Percentiles rank a stretch among this genome's conserved stretches.
These are phyloP conservation scores for Adelphocoris suturalis DNA, from an alignment of 2,888 invertebrate genomes.

Conservation along the genomic window DNA sequence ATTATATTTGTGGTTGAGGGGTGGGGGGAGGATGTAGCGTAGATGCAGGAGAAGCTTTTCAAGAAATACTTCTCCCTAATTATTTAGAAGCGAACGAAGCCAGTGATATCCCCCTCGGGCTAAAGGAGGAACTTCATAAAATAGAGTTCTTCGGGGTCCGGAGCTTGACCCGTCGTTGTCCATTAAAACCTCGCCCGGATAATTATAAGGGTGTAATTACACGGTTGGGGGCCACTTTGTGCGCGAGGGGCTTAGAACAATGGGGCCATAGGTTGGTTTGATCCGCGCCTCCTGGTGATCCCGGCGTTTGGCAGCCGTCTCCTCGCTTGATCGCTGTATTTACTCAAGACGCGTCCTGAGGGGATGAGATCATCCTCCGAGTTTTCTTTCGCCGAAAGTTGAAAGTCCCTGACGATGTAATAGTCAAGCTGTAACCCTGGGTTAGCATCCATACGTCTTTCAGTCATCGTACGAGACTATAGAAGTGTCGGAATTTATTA, in stretches of 20 bases:
- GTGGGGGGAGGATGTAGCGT: background rate
- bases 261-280: background rate
- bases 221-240: constrained; percentile 12
- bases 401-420: no score
- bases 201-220: constrained; percentile 49
- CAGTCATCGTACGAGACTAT: no score
- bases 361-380: no score
- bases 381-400: no score
- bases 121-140: constrained; percentile 41
- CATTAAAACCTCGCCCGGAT: constrained; percentile 37
- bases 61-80: constrained; percentile 67
- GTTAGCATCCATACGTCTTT: no score
- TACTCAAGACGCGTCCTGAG: background rate
- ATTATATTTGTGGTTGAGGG: constrained; percentile 41
- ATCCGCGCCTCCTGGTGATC: constrained; percentile 34
- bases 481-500: no score
- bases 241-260: background rate
- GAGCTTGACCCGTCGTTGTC: constrained; percentile 2
- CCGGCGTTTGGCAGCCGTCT: background rate
- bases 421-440: no score
- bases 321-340: background rate
- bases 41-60: constrained; percentile 28
- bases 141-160: constrained; percentile 45
- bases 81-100: constrained; percentile 46
- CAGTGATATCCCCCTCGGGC: constrained; percentile 59